These are phyloP conservation scores for Apocrypta bakeri DNA, from an alignment of 1,140 invertebrate genomes.

Conservation along the genomic window DNA sequence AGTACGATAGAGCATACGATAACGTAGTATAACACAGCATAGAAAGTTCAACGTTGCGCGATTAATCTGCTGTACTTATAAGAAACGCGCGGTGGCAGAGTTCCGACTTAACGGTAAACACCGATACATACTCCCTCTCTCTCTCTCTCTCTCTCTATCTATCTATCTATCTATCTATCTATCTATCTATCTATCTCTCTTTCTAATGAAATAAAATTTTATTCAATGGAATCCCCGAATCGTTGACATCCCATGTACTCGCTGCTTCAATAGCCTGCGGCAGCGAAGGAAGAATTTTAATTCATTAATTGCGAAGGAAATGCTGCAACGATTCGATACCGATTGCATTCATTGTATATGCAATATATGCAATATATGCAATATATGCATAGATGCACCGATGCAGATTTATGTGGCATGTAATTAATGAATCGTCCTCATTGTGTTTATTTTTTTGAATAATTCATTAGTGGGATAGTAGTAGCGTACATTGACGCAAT, in stretches of 20 bases:
- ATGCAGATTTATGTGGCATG: neutral
- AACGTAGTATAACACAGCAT: too few species aligned
- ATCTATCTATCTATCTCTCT: too few species aligned
- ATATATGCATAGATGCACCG: neutral
- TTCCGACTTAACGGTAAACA: neutral
- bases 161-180: too few species aligned
- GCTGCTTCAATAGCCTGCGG: neutral
- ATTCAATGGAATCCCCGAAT: neutral
- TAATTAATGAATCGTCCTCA: constrained; percentile 1
- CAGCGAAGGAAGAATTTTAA: constrained; percentile 14
- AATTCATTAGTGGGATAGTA: constrained; percentile 27
- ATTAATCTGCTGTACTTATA: neutral
- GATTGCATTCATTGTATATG: constrained; percentile 18
- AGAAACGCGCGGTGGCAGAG: too few species aligned
- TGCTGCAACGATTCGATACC: neutral
- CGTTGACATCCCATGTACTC: neutral
- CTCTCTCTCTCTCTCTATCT: too few species aligned
- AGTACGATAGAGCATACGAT: too few species aligned
- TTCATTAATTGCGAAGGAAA: neutral
- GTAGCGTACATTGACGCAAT: neutral
- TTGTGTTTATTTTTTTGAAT: constrained; percentile 20
- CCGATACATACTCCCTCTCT: neutral
- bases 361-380: neutral
- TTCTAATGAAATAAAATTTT: too few species aligned
- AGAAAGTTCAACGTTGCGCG: too few species aligned